Evolutionary conservation across 2,113 vertebrate species (phyloP).

Genomic region (Bungarus multicinctus): DNA sequence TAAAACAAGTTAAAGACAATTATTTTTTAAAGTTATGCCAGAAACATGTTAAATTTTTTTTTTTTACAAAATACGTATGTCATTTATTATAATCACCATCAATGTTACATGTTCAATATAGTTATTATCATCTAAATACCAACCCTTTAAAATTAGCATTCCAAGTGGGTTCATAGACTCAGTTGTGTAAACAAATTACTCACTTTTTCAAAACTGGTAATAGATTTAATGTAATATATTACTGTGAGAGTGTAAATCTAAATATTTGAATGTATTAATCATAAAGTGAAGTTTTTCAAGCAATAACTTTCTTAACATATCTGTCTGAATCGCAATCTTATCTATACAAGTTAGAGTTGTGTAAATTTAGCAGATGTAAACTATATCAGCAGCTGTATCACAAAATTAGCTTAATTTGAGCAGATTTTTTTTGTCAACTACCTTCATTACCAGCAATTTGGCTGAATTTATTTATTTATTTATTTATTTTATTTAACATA

Average conservation of each 20-base stretch:
- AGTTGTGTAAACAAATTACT: not conserved
- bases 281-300: constrained; percentile 7
- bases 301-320: not conserved
- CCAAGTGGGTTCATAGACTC: not conserved
- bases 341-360: constrained; percentile 21
- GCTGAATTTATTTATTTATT: no score
- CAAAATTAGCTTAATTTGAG: constrained; percentile 14
- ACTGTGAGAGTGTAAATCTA: not conserved
- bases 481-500: no score
- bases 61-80: not conserved
- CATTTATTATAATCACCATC: not conserved
- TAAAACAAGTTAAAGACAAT: not conserved
- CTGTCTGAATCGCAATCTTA: constrained; percentile 7
- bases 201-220: not conserved
- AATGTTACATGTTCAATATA: not conserved
- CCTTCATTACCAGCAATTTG: constrained; percentile 22
- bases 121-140: not conserved
- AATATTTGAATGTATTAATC: not conserved
- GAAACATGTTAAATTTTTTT: not conserved
- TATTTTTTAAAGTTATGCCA: not conserved
- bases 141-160: not conserved
- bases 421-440: constrained; percentile 16
- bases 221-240: not conserved
- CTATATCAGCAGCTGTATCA: constrained; percentile 26
- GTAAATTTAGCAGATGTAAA: constrained; percentile 33